phyloP scores from a whole-genome alignment of 2,888 invertebrate species.

The Allacma fusca region DNA sequence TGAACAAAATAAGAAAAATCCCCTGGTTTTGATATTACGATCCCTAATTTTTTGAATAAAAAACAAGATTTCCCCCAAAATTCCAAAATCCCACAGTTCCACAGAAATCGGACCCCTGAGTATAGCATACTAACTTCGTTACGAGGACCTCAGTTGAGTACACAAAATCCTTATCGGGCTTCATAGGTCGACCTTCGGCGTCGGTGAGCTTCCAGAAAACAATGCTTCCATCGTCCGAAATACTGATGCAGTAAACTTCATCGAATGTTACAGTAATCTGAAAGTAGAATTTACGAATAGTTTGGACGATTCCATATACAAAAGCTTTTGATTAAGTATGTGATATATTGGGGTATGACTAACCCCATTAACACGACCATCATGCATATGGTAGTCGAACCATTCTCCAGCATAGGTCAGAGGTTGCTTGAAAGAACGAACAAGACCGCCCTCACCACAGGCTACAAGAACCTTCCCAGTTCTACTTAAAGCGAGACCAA shows the following conservation, averaged over 20 bases:
- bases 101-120: too few species aligned
- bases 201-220: constrained; percentile 85
- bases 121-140: constrained; percentile 69
- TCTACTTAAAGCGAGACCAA: constrained; percentile 75
- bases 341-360: too few species aligned
- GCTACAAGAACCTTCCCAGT: constrained; percentile 84
- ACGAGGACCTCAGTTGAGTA: constrained; percentile 85
- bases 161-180: constrained; percentile 76
- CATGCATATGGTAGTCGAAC: constrained; percentile 69
- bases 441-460: constrained; percentile 78
- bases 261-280: constrained; percentile 57
- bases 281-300: too few species aligned
- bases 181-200: constrained; percentile 74
- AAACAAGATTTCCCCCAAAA: too few species aligned
- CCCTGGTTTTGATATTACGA: too few species aligned
- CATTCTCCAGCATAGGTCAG: constrained; percentile 72
- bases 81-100: too few species aligned
- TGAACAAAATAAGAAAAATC: too few species aligned
- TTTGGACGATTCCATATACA: too few species aligned
- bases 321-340: too few species aligned
- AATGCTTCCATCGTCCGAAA: constrained; percentile 79
- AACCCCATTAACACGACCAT: constrained; percentile 67
- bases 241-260: constrained; percentile 69
- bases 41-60: too few species aligned
- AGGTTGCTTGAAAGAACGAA: constrained; percentile 81